Evolutionary conservation across 2,888 invertebrate species (phyloP).

Genomic region (Monoplex corrugatus): DNA sequence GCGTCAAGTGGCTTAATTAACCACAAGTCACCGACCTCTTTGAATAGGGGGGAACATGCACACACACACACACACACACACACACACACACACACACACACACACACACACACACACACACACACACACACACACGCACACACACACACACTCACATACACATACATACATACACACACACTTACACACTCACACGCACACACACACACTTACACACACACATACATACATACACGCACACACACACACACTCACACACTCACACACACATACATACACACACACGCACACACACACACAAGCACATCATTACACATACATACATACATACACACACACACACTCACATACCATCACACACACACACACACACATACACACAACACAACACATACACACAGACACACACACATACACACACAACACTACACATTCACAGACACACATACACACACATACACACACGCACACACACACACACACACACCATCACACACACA

Average conservation of each 20-base stretch:
- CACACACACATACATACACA: no score
- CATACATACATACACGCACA: no score
- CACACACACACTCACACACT: not conserved
- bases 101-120: conserved; percentile 8
- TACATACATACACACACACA: no score
- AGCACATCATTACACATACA: not conserved
- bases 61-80: not conserved
- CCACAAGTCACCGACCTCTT: no score
- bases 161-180: not conserved
- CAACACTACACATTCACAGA: no score
- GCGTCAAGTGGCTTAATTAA: no score
- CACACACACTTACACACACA: not conserved
- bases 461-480: not conserved
- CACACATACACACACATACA: conserved; percentile 9
- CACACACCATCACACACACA: not conserved
- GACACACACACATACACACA: not conserved
- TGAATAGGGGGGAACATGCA: no score
- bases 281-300: no score
- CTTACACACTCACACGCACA: not conserved
- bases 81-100: not conserved
- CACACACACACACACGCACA: not conserved
- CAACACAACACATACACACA: not conserved
- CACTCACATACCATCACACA: no score
- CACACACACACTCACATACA: not conserved
- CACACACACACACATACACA: not conserved